A percentile compares a stretch with the other conserved stretches of the same genome.
Conservation (phyloP, 2,113 vertebrate species). For the Dipodomys stephensi region DNA sequence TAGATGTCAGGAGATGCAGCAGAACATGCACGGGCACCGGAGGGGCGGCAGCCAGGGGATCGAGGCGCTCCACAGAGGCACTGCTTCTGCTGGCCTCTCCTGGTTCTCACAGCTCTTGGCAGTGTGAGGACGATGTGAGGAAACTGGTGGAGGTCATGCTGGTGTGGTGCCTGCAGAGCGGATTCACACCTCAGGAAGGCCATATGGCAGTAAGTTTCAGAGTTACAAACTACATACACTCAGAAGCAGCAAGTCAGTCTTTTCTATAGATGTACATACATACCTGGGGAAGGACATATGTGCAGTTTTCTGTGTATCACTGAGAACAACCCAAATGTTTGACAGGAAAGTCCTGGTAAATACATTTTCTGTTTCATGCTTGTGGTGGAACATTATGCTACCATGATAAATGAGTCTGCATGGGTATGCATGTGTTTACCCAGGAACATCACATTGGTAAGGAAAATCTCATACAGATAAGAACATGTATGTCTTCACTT, state of each 20-base stretch:
- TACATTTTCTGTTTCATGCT: background rate
- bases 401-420: background rate
- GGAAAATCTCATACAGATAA: background rate
- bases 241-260: background rate
- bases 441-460: background rate
- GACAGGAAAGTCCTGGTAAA: background rate
- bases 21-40: background rate
- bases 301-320: background rate
- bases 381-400: background rate
- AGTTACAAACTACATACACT: background rate
- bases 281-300: background rate
- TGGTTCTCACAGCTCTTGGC: rapidly evolving
- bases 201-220: background rate
- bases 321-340: background rate
- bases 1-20: background rate
- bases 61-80: background rate
- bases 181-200: background rate
- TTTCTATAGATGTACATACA: background rate
- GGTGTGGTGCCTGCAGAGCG: background rate
- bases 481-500: background rate
- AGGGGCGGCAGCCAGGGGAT: background rate
- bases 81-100: background rate
- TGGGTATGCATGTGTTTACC: background rate
- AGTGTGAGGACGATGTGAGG: background rate
- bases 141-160: background rate